phyloP scores from a whole-genome alignment of 1,140 invertebrate genomes.

The Drosophila lini region DNA sequence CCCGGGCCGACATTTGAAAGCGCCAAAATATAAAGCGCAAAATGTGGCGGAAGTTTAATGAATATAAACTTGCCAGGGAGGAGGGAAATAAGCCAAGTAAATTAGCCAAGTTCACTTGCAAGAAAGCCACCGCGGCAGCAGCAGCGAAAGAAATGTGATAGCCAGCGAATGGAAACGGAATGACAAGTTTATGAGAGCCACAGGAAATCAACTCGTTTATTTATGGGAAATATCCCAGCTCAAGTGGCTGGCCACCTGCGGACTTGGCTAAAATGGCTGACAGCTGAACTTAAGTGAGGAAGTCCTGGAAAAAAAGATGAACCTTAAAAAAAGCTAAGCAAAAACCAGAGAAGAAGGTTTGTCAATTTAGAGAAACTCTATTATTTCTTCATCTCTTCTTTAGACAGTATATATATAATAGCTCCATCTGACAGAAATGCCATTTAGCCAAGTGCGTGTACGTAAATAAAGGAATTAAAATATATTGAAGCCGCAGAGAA shows the following conservation, averaged over 20 bases:
- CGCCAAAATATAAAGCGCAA: constrained; percentile 68
- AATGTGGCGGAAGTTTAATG: constrained; percentile 79
- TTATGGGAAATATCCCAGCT: constrained; percentile 12
- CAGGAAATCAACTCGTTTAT: constrained; percentile 49
- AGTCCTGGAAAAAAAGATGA: neutral
- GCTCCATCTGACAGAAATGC: neutral
- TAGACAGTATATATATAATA: neutral
- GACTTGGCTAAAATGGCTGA: neutral
- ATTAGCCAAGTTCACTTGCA: constrained; percentile 59
- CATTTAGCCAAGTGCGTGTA: neutral
- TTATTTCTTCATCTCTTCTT: too few relatives aligned
- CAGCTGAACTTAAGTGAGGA: neutral
- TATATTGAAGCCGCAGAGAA: neutral
- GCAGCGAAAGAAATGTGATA: constrained; percentile 35
- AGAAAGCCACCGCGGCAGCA: constrained; percentile 19
- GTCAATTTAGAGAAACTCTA: too few relatives aligned
- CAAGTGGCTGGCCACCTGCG: constrained; percentile 25
- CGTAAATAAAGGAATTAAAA: neutral
- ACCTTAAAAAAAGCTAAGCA: neutral
- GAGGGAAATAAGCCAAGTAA: constrained; percentile 67
- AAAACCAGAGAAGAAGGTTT: neutral
- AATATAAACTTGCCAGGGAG: constrained; percentile 70
- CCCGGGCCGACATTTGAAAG: constrained; percentile 51
- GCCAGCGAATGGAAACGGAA: constrained; percentile 32
- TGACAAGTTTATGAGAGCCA: constrained; percentile 50